phyloP scores from a whole-genome alignment of 1,140 invertebrate species.

The Papilio helenus region DNA sequence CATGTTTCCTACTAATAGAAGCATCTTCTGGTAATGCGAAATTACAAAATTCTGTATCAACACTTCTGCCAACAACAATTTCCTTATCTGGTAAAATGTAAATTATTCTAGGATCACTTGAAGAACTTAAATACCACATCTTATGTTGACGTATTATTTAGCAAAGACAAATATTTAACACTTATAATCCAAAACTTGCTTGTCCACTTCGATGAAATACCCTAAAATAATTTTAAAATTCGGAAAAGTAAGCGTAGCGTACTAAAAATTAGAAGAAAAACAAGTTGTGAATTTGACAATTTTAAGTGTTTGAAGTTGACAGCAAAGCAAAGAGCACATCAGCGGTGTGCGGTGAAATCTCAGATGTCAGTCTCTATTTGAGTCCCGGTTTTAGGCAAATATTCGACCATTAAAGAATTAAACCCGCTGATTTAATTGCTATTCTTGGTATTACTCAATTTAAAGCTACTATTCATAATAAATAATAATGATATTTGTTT shows the following conservation, averaged over 20 bases:
- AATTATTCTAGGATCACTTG: constrained; percentile 63
- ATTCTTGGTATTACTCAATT: too few relatives aligned
- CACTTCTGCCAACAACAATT: constrained; percentile 65
- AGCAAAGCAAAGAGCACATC: too few relatives aligned
- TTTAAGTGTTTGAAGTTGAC: too few relatives aligned
- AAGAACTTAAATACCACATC: constrained; percentile 74
- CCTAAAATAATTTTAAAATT: background rate
- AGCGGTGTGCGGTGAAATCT: too few relatives aligned
- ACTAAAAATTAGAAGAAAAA: background rate
- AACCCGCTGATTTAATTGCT: too few relatives aligned
- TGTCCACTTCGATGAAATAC: background rate
- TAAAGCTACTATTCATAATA: too few relatives aligned
- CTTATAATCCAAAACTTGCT: background rate
- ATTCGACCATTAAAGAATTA: too few relatives aligned
- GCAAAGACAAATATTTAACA: background rate
- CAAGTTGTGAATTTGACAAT: too few relatives aligned
- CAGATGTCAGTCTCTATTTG: too few relatives aligned
- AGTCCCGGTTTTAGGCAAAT: too few relatives aligned
- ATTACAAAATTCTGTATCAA: constrained; percentile 64
- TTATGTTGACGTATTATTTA: constrained; percentile 13
- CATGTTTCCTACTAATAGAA: constrained; percentile 84
- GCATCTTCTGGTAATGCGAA: constrained; percentile 79
- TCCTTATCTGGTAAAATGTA: constrained; percentile 59
- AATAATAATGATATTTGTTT: too few relatives aligned
- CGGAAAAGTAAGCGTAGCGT: background rate